Conservation (phyloP, 2,888 invertebrate genomes). For the Dynastes tityus region DNA sequence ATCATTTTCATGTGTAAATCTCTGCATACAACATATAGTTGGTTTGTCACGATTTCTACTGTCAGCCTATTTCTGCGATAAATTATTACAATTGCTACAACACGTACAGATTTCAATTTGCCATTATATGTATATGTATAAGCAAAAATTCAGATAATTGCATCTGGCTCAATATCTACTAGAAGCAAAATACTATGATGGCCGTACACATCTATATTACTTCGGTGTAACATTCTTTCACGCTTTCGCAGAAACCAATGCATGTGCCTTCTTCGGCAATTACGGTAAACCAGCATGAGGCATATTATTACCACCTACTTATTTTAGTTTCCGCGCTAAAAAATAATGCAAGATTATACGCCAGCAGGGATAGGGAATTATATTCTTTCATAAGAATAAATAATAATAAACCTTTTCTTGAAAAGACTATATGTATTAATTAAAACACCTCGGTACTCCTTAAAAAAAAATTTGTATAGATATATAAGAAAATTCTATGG, state of each 20-base stretch:
- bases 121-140: background rate
- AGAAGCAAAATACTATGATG: background rate
- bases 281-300: background rate
- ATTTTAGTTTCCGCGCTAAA: background rate
- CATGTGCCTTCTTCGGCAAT: conserved; percentile 3
- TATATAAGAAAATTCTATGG: background rate
- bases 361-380: background rate
- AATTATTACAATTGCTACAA: background rate
- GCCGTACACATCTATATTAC: background rate
- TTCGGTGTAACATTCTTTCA: conserved; percentile 8
- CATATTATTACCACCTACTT: conserved; percentile 18
- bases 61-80: background rate
- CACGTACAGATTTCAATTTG: conserved; percentile 13
- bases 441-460: no score
- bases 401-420: background rate
- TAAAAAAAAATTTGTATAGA: no score
- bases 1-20: background rate
- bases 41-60: background rate
- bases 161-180: background rate
- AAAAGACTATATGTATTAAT: background rate
- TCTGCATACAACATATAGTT: background rate
- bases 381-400: background rate
- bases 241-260: conserved; percentile 9
- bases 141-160: conserved; percentile 4
- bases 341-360: conserved; percentile 2